Evolutionary conservation across 2,113 vertebrate species (phyloP), one percentile per base, ranked within the genome.

Genomic region (Atherinomorus stipes): DNA sequence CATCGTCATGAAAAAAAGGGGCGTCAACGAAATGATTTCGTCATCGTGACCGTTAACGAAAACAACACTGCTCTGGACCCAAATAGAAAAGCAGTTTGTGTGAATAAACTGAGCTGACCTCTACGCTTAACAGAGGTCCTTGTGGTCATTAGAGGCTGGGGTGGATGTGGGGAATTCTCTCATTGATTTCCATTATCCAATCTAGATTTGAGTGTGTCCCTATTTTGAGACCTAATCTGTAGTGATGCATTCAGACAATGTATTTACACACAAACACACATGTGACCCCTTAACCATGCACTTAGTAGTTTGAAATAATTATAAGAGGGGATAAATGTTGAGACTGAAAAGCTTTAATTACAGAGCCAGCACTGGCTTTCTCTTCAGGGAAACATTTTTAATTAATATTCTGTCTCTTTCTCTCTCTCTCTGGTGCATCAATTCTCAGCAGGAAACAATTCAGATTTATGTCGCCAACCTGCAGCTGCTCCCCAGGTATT

Each of bases 281-380:
- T 61, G 57, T 11, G 25, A 69, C 76, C 23, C 75, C 56, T 83
- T 68, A 75, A 67, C 76, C 65, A 28, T 78, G 70, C 67, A 79
- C 83, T 86, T 64, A 75, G 71, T 70, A 76, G 81, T 85, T 81
- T 88, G 70, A 88, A 92, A 90, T 92, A 88, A 93, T 89, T 87
- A 89, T 85, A 80, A 86, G 76, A 81, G 67, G 28, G 83, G 81
- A 87, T 86, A 88, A 86, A 88, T 84, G 87, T 88, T 87, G 84
- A 68, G 76, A 63, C 69, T 75, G 73, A 86, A 92, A 85, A 74
- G 83, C 86, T 90, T 90, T 91, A 93, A 93, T 93, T 90, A 93
- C 60, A 59, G 81, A 84, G 83, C 67, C 58, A 66, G 62, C 4
- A 53, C 63, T 59, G 75, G 69, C 73, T 81, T 67, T 28, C 53